Base-by-base conservation (phyloP, 2,888 invertebrate genomes). In the Andrena bicolor region DNA sequence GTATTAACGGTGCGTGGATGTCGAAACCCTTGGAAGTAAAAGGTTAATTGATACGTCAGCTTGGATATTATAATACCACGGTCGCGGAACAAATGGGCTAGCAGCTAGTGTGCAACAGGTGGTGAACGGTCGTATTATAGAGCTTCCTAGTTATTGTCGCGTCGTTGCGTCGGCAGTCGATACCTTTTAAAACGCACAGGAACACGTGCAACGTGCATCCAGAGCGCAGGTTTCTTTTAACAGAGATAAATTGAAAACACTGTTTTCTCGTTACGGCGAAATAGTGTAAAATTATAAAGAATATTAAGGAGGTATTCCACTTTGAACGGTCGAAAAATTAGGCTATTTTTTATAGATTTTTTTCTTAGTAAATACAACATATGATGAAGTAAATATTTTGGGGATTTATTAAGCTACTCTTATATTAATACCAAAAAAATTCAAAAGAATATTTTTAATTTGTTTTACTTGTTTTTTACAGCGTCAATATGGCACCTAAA, bases 41-140 rank as follows among this genome's bases (percentile, higher is more conserved):
- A 83, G 79, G 75, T 86, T 83, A 83, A 86, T 83, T 51, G 72
- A 81, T 76, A 81, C 81, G 35, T 69, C 69, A 35, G 58, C 30
- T 58, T 5, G 48, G 35, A 51, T 64, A 80, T 51, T 68, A 48
- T 41, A 16, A 68, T 48, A 49, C 16, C 13, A 41, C 16, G 35
- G 23, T 60, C 26, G 30, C 6, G 56, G 35, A 70, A 70, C 64
- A 61, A 84, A 73, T 28, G 70, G 56, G 61, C 73, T 56, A 48
- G 23, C 49, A 41, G 41, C 16, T 16, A 41, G 49, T 7, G 58
- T 35, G 70, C 69, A 80, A 75, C 73, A 81, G 68, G 76, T 74
- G 80, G 61, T 64, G 60, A 41, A n/a, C 23, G 30, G 4, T 63
- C n/a, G 6, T 49, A 23, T 2, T 49, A 23, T 2, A 23, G 48